A percentile compares a stretch with the other conserved stretches of the same genome.
Conservation (phyloP, 1,140 invertebrate genomes). For the Druon quercuslanigerum region DNA sequence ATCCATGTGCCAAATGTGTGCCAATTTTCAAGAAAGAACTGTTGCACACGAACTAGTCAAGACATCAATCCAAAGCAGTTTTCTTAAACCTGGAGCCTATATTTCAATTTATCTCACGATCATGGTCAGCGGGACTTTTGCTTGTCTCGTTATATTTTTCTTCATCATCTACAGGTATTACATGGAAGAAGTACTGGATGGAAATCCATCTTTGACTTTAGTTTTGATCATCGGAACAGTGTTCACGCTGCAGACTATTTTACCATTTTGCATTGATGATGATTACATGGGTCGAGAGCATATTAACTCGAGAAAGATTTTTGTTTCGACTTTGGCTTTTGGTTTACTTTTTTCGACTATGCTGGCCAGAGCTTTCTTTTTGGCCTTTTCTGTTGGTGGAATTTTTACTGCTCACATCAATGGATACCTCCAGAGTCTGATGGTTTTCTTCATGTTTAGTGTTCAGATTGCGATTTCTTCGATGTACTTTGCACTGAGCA, state of each 20-base stretch:
- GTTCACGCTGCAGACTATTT: constrained; percentile 74
- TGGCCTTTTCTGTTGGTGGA: constrained; percentile 77
- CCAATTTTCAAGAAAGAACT: constrained; percentile 56
- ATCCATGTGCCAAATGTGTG: constrained; percentile 59
- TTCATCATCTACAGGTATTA: constrained; percentile 77
- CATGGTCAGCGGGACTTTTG: constrained; percentile 70
- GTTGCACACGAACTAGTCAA: neutral
- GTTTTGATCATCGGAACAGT: constrained; percentile 74
- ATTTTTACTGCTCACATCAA: constrained; percentile 80
- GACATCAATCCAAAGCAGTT: constrained; percentile 26
- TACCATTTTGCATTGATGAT: constrained; percentile 77
- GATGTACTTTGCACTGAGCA: constrained; percentile 67
- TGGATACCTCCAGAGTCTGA: constrained; percentile 76
- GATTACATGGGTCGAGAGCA: constrained; percentile 53
- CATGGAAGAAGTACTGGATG: constrained; percentile 75
- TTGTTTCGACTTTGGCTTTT: constrained; percentile 75
- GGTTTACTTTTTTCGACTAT: constrained; percentile 77
- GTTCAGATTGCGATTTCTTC: constrained; percentile 76
- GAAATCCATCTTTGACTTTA: constrained; percentile 76
- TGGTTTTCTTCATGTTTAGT: constrained; percentile 77
- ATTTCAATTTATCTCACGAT: constrained; percentile 74
- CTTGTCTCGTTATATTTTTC: constrained; percentile 70
- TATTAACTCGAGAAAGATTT: constrained; percentile 75
- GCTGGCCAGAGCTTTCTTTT: constrained; percentile 77
- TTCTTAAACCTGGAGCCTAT: constrained; percentile 69